A percentile compares a stretch with the other conserved stretches of the same genome.
phyloP scores from a whole-genome alignment of 2,113 vertebrate genomes.

The Stercorarius parasiticus region DNA sequence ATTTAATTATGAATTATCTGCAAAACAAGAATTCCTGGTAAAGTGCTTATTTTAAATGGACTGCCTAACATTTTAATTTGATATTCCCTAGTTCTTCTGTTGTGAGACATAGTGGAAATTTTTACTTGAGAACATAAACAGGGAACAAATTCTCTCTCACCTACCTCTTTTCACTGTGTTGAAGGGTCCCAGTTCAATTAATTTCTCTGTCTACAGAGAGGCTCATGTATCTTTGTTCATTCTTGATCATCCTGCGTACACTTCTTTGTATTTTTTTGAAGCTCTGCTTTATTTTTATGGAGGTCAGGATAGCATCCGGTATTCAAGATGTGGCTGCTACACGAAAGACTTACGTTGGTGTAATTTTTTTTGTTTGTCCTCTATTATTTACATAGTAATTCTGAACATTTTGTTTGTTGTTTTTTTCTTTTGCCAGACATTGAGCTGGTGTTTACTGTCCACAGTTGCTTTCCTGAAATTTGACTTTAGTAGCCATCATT shows the following conservation, averaged over 20 bases:
- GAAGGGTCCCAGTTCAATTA: not conserved
- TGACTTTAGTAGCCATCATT: not conserved
- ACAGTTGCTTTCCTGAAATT: not conserved
- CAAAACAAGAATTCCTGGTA: not conserved
- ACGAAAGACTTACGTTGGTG: not conserved
- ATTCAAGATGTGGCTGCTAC: not conserved
- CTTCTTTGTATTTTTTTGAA: not conserved
- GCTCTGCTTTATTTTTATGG: not conserved
- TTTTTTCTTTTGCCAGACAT: not conserved
- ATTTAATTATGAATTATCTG: not conserved
- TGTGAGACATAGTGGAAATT: not conserved
- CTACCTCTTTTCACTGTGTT: not conserved
- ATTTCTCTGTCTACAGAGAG: not conserved
- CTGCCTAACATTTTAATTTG: not conserved
- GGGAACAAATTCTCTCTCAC: not conserved
- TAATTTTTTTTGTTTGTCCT: not conserved
- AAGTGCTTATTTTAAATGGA: not conserved
- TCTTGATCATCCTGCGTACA: not conserved
- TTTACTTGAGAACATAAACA: not conserved
- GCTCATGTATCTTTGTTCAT: not conserved
- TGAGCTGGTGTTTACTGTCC: not conserved
- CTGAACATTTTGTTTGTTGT: not conserved
- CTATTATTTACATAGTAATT: not conserved
- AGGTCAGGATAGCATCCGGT: not conserved
- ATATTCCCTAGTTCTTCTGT: not conserved